Base-by-base conservation (phyloP, 1,140 invertebrate species). In the Battus philenor region DNA sequence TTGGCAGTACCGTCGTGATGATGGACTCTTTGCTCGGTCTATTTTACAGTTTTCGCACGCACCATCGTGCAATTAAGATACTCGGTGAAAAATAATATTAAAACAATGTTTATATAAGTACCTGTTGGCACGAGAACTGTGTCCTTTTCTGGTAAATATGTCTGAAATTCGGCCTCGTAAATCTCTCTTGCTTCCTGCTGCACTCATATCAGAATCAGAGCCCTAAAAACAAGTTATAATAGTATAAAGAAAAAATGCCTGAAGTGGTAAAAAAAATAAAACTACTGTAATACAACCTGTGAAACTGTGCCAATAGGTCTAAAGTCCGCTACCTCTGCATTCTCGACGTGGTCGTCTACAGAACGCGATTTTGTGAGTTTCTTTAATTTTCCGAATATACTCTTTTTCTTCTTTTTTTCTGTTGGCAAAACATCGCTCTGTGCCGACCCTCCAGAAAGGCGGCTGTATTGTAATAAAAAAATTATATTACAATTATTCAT, bases 291-390 rank as follows among this genome's bases (percentile, higher is more conserved):
- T 12, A 4, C 47, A 64, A 88, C 87, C 77, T 88, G 87, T 55
- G 88, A 86, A 30, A 88, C 85, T 44, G 79, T 87, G 41, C 87
- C 88, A 24, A 88, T 88, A 3, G 86, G 81, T 61, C 73, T 73
- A 30, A 87, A 86, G 1, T 84, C 84, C 0, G 61, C 62, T 9
- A 74, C 59, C 7, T 86, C 81, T 0, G 87, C 78, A 51, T 41
- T 34, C 15, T 86, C 88, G 8, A 86, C 88, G 20, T 88, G 87
- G 61, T 92, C 90, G 63, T 95, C 93, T 29, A 95, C 91, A 45
- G 92, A 94, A 18, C 92, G 90, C 0, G 94, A 94, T 86, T 96
- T 96, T 5, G 93, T 94, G 10, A 96, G 79, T 63, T 94, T 93
- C 54, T 93, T 94, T 34, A 97, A 81, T 85, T 95, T 95, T 15